Conservation (phyloP, 2,888 invertebrate species). For the Athripsodes cinereus region DNA sequence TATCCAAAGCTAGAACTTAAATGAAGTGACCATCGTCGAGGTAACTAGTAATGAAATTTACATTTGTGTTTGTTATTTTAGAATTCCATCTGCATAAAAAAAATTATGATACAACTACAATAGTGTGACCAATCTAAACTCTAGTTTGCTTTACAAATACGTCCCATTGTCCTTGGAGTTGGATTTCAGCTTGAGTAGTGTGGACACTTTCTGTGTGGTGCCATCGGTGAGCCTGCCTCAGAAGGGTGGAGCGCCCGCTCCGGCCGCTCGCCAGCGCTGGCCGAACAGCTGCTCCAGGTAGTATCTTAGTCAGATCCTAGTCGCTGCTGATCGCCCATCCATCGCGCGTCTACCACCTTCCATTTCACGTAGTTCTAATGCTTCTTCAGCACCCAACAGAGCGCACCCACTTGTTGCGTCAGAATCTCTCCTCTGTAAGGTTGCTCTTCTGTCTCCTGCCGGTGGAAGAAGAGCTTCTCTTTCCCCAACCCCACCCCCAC, state of each 20-base stretch:
- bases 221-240: constrained; percentile 35
- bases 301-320: constrained; percentile 70
- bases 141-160: constrained; percentile 12
- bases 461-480: constrained; percentile 50
- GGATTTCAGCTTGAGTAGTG: constrained; percentile 11
- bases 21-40: no score
- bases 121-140: not conserved
- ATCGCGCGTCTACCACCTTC: constrained; percentile 49
- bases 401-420: constrained; percentile 54
- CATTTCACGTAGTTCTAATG: constrained; percentile 64
- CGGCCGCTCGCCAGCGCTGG: constrained; percentile 45
- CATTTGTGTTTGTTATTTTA: no score
- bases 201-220: constrained; percentile 13
- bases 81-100: no score
- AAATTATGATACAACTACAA: no score
- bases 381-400: constrained; percentile 44
- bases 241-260: constrained; percentile 34
- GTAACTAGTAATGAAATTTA: no score
- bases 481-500: constrained; percentile 46
- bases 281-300: constrained; percentile 67
- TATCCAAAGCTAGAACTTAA: no score
- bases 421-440: constrained; percentile 50
- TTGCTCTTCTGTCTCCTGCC: constrained; percentile 44
- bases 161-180: constrained; percentile 10
- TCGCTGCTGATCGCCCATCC: constrained; percentile 49